Evolutionary conservation across 2,888 invertebrate species (phyloP).

Genomic region (Cryptocephalus moraei): DNA sequence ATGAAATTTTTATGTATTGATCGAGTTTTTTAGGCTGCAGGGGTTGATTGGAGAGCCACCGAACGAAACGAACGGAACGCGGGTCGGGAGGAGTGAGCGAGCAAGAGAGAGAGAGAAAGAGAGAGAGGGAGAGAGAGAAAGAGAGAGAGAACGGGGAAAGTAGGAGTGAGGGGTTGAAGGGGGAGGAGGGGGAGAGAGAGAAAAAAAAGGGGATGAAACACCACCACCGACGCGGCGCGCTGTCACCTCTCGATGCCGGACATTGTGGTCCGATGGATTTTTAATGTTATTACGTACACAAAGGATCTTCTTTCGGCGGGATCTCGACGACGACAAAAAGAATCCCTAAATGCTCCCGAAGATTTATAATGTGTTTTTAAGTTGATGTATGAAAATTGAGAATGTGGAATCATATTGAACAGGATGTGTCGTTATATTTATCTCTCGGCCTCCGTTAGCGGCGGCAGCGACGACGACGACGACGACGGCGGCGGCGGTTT

Average conservation of each 20-base stretch:
- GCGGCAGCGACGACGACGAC: too few relatives aligned
- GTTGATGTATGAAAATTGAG: background rate
- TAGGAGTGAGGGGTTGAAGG: conserved; percentile 7
- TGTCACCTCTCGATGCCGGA: conserved; percentile 32
- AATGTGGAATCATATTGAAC: too few relatives aligned
- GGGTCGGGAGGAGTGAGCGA: conserved; percentile 4
- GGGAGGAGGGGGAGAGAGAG: conserved; percentile 4
- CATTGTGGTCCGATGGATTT: conserved; percentile 32
- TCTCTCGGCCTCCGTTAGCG: too few relatives aligned
- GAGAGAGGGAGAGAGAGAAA: conserved; percentile 3
- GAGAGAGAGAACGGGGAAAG: conserved; percentile 1
- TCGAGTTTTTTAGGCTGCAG: conserved; percentile 35
- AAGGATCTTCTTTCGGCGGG: conserved; percentile 8
- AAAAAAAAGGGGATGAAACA: conserved; percentile 23
- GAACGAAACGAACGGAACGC: background rate
- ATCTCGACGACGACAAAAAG: background rate
- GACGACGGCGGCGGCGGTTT: too few relatives aligned
- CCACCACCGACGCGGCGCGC: conserved; percentile 16
- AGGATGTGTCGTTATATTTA: too few relatives aligned
- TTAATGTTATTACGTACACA: conserved; percentile 28
- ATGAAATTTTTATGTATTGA: conserved; percentile 44
- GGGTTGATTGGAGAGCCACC: conserved; percentile 27
- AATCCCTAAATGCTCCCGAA: background rate
- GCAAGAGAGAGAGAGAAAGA: conserved; percentile 5
- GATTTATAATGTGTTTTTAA: background rate